Base-by-base conservation (phyloP, 1,140 invertebrate species). In the Holotrichia oblita region DNA sequence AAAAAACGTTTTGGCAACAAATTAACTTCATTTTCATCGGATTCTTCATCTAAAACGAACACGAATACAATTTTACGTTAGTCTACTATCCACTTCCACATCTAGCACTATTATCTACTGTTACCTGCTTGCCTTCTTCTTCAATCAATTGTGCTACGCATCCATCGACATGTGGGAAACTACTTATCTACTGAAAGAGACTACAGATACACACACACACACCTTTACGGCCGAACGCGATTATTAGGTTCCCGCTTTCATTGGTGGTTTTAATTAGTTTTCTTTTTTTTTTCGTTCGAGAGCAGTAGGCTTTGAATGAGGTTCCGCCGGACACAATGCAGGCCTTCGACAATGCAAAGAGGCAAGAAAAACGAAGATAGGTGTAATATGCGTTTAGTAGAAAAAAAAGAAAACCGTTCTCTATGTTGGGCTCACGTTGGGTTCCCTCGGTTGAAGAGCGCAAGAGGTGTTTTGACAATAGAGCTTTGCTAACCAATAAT, bases 401-500 rank as follows among this genome's bases (percentile, higher is more conserved):
- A 48, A 12, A n/a, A 48, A 8, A 3, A n/a, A 10, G 44, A 48
- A 48, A 48, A 10, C 7, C 44, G n/a, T n/a, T n/a, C n/a, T n/a
- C n/a, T n/a, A n/a, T n/a, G n/a, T n/a, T n/a, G n/a, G 12, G 44
- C 44, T 2, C n/a, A n/a, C 44, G 44, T 48, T 48, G 12, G 12
- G n/a, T 48, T 48, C 44, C n/a, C 44, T 48, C 44, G 44, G 44
- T 48, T 48, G 44, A 3, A 3, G 44, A 48, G 44, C 44, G n/a
- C n/a, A n/a, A 48, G n/a, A 10, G 44, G 12, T 48, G 12, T 48
- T n/a, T 48, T 48, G 20, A 64, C 17, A 64, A 64, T 22, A 64
- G 61, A 64, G n/a, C 61, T 64, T 27, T 6, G 61, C 61, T 17
- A 27, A 64, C 61, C 61, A 64, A 64, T 64, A 64, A 64, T 64